Evolutionary conservation across 2,888 invertebrate species (phyloP).

Genomic region (Temnothorax unifasciatus): DNA sequence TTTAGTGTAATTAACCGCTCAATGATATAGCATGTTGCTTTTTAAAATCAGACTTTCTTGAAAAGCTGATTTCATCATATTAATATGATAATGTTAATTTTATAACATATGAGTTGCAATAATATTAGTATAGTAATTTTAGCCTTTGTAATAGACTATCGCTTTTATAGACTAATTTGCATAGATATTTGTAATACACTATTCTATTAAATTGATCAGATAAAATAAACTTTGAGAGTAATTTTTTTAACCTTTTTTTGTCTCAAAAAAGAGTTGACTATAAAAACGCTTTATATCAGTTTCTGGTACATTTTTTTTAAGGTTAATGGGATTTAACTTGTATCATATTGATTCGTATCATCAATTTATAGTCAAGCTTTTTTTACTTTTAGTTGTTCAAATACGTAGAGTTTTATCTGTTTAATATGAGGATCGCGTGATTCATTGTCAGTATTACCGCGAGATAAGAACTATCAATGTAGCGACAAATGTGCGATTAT

Average conservation of each 20-base stretch:
- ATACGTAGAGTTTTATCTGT: background rate
- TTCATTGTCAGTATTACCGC: background rate
- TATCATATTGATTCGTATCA: background rate
- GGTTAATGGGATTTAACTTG: background rate
- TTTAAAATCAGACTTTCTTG: background rate
- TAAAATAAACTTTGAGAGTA: background rate
- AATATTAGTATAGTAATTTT: background rate
- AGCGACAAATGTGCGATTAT: background rate
- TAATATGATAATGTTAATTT: background rate
- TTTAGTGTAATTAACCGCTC: background rate
- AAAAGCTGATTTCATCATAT: background rate
- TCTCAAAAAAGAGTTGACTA: background rate
- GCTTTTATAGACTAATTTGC: background rate
- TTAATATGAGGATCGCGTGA: background rate
- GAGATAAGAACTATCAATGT: background rate
- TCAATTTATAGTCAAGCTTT: conserved; percentile 4
- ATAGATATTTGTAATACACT: background rate
- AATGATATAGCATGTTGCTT: background rate
- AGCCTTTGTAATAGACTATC: background rate
- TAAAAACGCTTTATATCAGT: background rate
- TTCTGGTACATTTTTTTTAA: background rate
- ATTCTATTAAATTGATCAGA: background rate
- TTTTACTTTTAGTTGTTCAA: background rate
- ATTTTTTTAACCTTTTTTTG: background rate
- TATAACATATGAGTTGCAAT: background rate